Evolutionary conservation across 2,888 invertebrate species (phyloP).

Genomic region (Junonia oenone): DNA sequence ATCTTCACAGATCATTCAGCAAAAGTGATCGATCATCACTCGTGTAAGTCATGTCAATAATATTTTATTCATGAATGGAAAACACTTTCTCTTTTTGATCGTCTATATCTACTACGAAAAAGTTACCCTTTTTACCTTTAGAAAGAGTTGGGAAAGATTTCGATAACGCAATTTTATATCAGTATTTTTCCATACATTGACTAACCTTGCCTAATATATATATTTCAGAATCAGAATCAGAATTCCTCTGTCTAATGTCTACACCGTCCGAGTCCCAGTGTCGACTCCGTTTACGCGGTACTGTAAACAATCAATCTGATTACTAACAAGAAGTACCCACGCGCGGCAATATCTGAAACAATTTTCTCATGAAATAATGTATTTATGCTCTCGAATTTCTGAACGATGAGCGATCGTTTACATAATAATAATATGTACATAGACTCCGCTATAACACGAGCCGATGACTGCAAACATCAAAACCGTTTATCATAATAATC

Average conservation of each 20-base stretch:
- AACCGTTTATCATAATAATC: neutral
- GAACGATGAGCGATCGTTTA: slow-evolving; percentile 1
- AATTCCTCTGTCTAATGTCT: slow-evolving; percentile 1
- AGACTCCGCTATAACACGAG: neutral
- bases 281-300: slow-evolving; percentile 21
- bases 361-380: neutral
- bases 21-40: too few species aligned
- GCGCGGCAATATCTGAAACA: slow-evolving; percentile 7
- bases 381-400: neutral
- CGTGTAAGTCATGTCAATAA: too few species aligned
- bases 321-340: slow-evolving; percentile 26
- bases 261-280: neutral
- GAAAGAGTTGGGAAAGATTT: too few species aligned
- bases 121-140: too few species aligned
- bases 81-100: too few species aligned
- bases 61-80: too few species aligned
- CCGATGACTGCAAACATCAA: neutral
- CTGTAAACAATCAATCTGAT: slow-evolving; percentile 24
- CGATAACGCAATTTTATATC: too few species aligned
- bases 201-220: too few species aligned
- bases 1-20: too few species aligned
- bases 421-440: slow-evolving; percentile 1
- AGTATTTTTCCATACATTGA: too few species aligned
- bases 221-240: too few species aligned
- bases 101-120: too few species aligned